Percentiles rank a stretch among this genome's conserved stretches.
Conservation (phyloP, 2,797 vertebrate species). For the Phaenicophaeus curvirostris region DNA sequence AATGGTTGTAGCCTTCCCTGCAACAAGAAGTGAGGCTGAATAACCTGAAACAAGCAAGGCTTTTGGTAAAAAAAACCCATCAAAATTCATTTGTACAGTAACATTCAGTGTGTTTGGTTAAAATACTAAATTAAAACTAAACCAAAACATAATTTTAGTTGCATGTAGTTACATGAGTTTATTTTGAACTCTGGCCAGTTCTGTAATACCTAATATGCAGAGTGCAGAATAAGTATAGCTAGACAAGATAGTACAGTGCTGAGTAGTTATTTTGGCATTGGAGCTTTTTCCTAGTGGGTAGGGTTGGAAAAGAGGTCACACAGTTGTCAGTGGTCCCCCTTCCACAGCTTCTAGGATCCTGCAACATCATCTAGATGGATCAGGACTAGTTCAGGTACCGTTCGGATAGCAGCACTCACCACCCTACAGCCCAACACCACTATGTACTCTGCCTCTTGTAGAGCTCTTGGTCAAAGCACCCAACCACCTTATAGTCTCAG, state of each 20-base stretch:
- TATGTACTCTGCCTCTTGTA: neutral
- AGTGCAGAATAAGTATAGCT: constrained; percentile 7
- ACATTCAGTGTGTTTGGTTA: neutral
- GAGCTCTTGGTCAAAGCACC: neutral
- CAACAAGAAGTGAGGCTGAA: neutral
- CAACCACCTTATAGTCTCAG: neutral
- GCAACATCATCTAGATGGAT: neutral
- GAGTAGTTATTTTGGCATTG: constrained; percentile 12
- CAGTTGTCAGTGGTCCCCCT: neutral
- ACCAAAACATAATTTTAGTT: constrained; percentile 23
- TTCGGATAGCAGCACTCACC: neutral
- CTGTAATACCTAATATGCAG: neutral
- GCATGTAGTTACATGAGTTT: constrained; percentile 25
- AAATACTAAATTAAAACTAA: constrained; percentile 36
- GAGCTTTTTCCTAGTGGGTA: neutral
- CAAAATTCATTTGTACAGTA: neutral
- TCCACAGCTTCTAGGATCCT: neutral
- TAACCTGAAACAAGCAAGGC: neutral
- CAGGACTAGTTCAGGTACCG: neutral
- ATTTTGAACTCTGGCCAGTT: constrained; percentile 33
- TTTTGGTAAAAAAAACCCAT: neutral
- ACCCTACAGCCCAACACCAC: neutral
- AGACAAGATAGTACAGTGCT: neutral
- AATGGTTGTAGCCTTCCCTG: neutral
- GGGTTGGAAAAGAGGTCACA: neutral